Evolutionary conservation across 2,797 vertebrate species (phyloP), one percentile per base, ranked within the genome.

Genomic region (Coranthus polyacanthus): DNA sequence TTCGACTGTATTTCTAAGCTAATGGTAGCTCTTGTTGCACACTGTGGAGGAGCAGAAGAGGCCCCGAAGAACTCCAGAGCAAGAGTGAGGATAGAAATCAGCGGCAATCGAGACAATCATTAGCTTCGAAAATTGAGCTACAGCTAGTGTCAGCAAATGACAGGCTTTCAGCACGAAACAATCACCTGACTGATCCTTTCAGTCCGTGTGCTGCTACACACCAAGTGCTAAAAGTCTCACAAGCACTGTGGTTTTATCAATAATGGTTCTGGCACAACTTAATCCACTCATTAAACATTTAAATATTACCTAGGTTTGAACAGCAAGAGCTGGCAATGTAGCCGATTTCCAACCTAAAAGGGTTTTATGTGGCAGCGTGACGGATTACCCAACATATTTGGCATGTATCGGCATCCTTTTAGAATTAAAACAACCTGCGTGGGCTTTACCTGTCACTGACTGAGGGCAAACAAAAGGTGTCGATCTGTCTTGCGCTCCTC

Each of bases 401-500:
- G 42, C 44, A 38, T 8, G 16, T 60, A 47, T 24, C 44, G 12
- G 54, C 61, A 9, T 43, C 72, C 11, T 24, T 9, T 55, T 42
- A 55, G 38, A 15, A 12, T 39, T 39, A n/a, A 55, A n/a, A 10
- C 37, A 21, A 29, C 4, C 3, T 45, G 53, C 56, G 73, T 75
- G 55, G 76, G 75, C 58, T 75, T 75, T 69, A 69, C 52, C 72
- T 72, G 64, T 73, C 76, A 57, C 64, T n/a, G 47, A n/a, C 59
- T 13, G 49, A 4, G 16, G 37, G 53, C 65, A 65, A 81, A 86
- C 57, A 79, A 66, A 73, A 76, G 72, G 78, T 53, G 51, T 51
- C 60, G 6, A 50, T 76, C 62, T 42, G 8, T 72, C 72, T 67
- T 6, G 3, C 0, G 20, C 59, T 71, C 67, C 75, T 77, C 79